These are phyloP conservation scores for Vulpes lagopus DNA, from an alignment of 2,113 vertebrate genomes.

Conservation along the genomic window DNA sequence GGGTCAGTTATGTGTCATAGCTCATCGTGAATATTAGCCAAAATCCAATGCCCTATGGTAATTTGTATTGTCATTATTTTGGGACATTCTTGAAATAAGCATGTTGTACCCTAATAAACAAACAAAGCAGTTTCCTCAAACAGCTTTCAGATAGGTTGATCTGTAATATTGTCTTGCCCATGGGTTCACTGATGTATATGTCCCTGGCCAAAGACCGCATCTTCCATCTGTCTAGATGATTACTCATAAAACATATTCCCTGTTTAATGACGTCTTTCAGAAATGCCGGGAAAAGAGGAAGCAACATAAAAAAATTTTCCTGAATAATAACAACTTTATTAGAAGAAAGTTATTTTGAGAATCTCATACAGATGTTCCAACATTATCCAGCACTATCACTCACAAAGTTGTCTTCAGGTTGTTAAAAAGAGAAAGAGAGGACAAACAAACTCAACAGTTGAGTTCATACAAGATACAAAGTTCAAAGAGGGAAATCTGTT, in stretches of 20 bases:
- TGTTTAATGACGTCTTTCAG: background rate
- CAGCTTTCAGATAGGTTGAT: constrained; percentile 45
- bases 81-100: constrained; percentile 50
- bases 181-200: background rate
- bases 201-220: background rate
- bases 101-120: constrained; percentile 1
- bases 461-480: background rate
- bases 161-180: background rate
- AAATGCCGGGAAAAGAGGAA: background rate
- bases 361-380: constrained; percentile 11
- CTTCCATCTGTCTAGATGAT: background rate
- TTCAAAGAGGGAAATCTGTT: constrained; percentile 50
- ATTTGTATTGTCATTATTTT: constrained; percentile 30
- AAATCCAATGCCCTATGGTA: background rate
- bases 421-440: constrained; percentile 16
- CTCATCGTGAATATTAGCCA: constrained; percentile 41
- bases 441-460: background rate
- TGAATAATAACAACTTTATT: background rate
- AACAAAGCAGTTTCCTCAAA: constrained; percentile 46
- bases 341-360: constrained; percentile 9
- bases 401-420: background rate
- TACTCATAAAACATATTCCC: constrained; percentile 18
- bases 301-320: background rate
- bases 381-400: background rate
- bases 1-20: constrained; percentile 38